Evolutionary conservation across 2,888 invertebrate genomes (phyloP).

Genomic region (Amphipoea lucens): DNA sequence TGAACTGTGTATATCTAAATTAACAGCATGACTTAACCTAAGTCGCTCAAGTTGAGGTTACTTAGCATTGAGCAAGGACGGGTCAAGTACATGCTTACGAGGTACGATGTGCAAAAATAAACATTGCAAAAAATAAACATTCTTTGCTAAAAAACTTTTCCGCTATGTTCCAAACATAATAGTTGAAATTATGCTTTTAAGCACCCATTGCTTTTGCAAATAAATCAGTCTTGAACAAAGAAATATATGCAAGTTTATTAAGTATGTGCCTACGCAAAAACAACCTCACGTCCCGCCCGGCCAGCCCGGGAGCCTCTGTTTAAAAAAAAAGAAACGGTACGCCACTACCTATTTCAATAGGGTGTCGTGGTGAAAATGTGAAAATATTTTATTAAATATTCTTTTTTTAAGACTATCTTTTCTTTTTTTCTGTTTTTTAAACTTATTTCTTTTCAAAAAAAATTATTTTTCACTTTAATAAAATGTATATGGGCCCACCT

Average conservation of each 20-base stretch:
- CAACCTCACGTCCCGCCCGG: neutral
- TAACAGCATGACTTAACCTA: slow-evolving; percentile 35
- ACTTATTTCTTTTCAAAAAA: no score
- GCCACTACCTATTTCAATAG: neutral
- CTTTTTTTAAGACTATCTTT: neutral
- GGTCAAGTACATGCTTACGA: slow-evolving; percentile 38
- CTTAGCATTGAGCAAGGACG: slow-evolving; percentile 55
- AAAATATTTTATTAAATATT: neutral
- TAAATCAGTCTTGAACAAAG: slow-evolving; percentile 22
- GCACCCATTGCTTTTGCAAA: slow-evolving; percentile 1
- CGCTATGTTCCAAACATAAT: neutral
- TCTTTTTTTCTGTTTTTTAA: no score
- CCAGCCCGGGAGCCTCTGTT: neutral
- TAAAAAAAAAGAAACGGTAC: neutral
- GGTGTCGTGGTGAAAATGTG: neutral
- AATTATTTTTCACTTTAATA: no score
- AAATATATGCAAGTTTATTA: slow-evolving; percentile 14
- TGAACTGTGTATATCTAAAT: slow-evolving; percentile 28
- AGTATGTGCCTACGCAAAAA: neutral
- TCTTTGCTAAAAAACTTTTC: neutral
- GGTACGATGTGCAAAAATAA: slow-evolving; percentile 1
- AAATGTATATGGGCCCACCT: no score
- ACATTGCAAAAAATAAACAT: neutral
- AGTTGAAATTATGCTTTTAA: neutral
- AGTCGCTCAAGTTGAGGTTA: slow-evolving; percentile 54